Percentiles rank a stretch among this genome's conserved stretches.
phyloP scores from a whole-genome alignment of 2,797 vertebrate genomes.

The Pantherophis alleghaniensis region DNA sequence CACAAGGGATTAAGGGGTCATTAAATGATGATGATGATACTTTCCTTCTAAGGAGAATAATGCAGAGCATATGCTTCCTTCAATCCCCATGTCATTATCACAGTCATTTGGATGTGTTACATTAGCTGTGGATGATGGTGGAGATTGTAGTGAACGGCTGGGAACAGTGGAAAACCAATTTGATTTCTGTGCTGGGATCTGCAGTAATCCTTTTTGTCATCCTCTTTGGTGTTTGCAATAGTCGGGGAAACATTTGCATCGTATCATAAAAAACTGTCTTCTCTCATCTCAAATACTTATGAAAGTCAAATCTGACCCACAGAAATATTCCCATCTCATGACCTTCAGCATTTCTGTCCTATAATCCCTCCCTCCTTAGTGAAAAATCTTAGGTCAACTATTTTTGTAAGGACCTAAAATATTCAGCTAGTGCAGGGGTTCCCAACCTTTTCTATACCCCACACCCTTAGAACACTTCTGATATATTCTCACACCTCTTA shows the following conservation, averaged over 20 bases:
- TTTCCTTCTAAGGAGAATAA: neutral
- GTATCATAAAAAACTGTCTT: neutral
- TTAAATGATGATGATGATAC: too few relatives aligned
- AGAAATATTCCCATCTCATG: neutral
- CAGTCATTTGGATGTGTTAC: neutral
- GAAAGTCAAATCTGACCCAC: neutral
- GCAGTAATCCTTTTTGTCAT: neutral
- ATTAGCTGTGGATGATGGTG: neutral
- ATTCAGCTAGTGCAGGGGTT: neutral
- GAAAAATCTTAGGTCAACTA: neutral
- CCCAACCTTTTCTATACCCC: too few relatives aligned
- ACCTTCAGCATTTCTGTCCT: neutral
- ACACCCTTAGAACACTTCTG: too few relatives aligned
- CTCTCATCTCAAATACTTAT: neutral
- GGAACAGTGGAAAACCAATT: neutral
- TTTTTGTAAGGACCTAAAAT: neutral
- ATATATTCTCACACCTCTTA: too few relatives aligned
- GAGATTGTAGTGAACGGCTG: neutral
- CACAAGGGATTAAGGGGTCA: too few relatives aligned
- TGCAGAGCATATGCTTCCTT: neutral
- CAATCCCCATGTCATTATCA: neutral
- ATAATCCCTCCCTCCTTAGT: neutral
- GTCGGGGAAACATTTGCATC: neutral
- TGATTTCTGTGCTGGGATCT: neutral
- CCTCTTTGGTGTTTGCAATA: neutral